These are phyloP conservation scores for Lathronympha strigana DNA, from an alignment of 2,888 invertebrate species.

Conservation along the genomic window DNA sequence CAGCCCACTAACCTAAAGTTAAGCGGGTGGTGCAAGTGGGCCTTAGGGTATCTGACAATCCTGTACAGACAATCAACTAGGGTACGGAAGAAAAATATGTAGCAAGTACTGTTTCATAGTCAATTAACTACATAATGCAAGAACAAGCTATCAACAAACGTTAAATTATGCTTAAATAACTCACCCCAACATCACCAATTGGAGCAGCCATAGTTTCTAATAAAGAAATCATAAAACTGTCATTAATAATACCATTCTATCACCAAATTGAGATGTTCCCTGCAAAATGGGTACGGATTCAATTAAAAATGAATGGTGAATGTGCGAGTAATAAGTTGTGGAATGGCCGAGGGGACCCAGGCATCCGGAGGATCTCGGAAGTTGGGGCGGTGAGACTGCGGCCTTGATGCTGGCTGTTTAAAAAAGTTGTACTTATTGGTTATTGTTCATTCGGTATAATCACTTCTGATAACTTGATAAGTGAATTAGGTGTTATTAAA, in stretches of 20 bases:
- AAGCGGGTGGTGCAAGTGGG: too few species aligned
- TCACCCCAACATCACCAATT: not conserved
- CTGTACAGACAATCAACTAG: too few species aligned
- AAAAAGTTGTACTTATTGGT: not conserved
- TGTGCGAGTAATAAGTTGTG: slow-evolving; percentile 58
- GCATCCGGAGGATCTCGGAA: slow-evolving; percentile 46
- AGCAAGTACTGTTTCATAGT: too few species aligned
- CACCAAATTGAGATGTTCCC: slow-evolving; percentile 40
- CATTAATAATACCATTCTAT: slow-evolving; percentile 47
- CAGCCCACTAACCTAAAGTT: too few species aligned
- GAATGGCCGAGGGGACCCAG: slow-evolving; percentile 57
- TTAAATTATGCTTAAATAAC: slow-evolving; percentile 1
- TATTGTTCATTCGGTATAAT: too few species aligned
- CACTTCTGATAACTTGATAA: too few species aligned
- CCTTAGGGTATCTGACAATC: too few species aligned
- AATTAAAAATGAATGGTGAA: slow-evolving; percentile 65
- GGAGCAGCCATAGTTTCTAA: slow-evolving; percentile 19
- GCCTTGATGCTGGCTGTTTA: not conserved
- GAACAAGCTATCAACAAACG: not conserved
- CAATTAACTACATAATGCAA: too few species aligned
- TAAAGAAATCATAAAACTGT: slow-evolving; percentile 37
- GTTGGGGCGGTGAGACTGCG: too few species aligned
- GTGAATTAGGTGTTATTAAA: too few species aligned
- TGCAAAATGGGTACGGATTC: slow-evolving; percentile 59
- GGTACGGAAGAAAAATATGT: too few species aligned